Evolutionary conservation across 1,140 invertebrate genomes (phyloP).

Genomic region (Drosophila bifasciata): DNA sequence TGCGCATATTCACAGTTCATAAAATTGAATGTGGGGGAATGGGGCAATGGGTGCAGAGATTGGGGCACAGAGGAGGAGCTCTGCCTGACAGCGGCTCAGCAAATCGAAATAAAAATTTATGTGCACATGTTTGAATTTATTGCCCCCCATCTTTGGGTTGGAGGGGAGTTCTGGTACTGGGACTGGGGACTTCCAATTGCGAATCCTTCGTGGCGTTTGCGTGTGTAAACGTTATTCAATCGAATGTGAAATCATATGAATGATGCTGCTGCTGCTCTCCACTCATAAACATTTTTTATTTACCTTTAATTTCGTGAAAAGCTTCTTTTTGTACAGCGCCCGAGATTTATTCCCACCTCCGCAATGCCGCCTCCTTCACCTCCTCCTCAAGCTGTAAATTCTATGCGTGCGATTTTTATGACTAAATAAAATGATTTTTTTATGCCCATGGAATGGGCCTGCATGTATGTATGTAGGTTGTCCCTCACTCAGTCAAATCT

Average conservation of each 20-base stretch:
- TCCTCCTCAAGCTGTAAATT: constrained; percentile 27
- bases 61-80: constrained; percentile 3
- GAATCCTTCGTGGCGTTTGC: constrained; percentile 53
- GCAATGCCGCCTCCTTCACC: not conserved
- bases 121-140: constrained; percentile 81
- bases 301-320: constrained; percentile 80
- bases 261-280: constrained; percentile 52
- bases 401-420: constrained; percentile 71
- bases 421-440: constrained; percentile 76
- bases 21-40: constrained; percentile 56
- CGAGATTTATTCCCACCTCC: constrained; percentile 54
- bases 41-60: not conserved
- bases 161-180: too few species aligned
- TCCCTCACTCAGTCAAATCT: constrained; percentile 31
- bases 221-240: constrained; percentile 82
- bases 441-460: constrained; percentile 12
- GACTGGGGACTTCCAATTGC: constrained; percentile 32
- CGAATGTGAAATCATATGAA: constrained; percentile 80
- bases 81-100: constrained; percentile 47
- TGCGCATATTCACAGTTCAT: constrained; percentile 76
- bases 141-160: constrained; percentile 70
- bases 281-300: constrained; percentile 82
- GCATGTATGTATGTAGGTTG: constrained; percentile 1
- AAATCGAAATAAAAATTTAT: constrained; percentile 81
- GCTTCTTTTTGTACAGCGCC: constrained; percentile 65